Evolutionary conservation across 2,113 vertebrate species (phyloP), one percentile per base, ranked within the genome.

Genomic region (Conger conger): DNA sequence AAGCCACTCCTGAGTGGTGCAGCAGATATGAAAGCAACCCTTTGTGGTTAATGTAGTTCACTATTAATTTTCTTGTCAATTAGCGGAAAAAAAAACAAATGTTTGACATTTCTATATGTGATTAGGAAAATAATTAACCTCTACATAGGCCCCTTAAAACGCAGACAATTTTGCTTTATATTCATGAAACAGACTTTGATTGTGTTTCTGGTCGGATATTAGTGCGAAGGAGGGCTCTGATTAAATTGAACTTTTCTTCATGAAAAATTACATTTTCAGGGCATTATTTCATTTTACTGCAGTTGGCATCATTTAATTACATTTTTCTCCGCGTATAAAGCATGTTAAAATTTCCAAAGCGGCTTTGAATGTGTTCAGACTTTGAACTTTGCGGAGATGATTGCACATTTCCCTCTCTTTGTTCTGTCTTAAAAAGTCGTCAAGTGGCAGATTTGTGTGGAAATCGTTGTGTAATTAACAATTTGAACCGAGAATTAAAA

Each of bases 101-200:
- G 91, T 93, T 93, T 94, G 93, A 92, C 88, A 77, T 93, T 93
- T 92, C 83, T 85, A 89, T 85, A 86, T 85, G 87, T 92, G 92
- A 93, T 93, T 94, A 91, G 89, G 84, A 89, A 90, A 94, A 92
- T 91, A 90, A 88, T 94, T 92, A 93, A 93, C 91, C 92, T 91
- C 84, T 81, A 83, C 79, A 73, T 86, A 83, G 84, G 81, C 89
- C 87, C 86, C 85, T 85, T 91, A 88, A 92, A 83, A 89, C 91
- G 83, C 81, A 73, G 88, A 88, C 84, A 37, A 77, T 91, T 86
- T 88, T 88, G 50, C 85, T 88, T 86, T 88, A 33, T 84, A 85
- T 88, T 87, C 76, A 86, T 87, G 81, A 89, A 86, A 89, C 83
- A 54, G 80, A 73, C 85, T 87, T 1, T 77, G 42, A 18, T 63